Base-by-base conservation (phyloP, 2,113 vertebrate species). In the Pseudois nayaur region DNA sequence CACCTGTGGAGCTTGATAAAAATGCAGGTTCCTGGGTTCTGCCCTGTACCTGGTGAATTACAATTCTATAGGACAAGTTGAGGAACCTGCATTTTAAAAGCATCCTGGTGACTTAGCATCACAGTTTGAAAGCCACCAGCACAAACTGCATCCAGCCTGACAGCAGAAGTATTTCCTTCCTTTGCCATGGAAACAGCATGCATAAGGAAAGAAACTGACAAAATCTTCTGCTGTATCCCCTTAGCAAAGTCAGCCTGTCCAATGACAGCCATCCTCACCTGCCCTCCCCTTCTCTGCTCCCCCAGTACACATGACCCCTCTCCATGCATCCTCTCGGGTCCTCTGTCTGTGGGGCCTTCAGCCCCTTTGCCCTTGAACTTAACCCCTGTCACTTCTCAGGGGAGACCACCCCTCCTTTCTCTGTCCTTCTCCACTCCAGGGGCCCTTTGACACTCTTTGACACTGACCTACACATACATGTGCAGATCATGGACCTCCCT, bases 401-500 rank as follows among this genome's bases (percentile, higher is more conserved):
- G 59, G 25, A 14, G 29, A 55, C 3, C 4, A 78, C 1, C 23
- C 52, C 36, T 23, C 55, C 81, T 12, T 9, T 16, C 48, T 59
- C 83, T 36, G 9, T 25, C 23, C 60, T 40, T 60, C 59, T 29
- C 5, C 2, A 7, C 21, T 17, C 12, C 48, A 11, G 1, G 6
- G 43, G 7, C 12, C 16, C 12, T 23, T 19, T 29, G 62, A 33
- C n/a, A 6, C 19, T 14, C 54, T 21, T 27, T 45, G 88, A 88
- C 52, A 40, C 1, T 29, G 23, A 27, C 52, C 29, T 36, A 36
- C 33, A 31, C 48, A 45, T 14, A 11, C 3, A 12, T 3, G 0
- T 33, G 33, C 19, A 19, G n/a, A 13, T 6, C 27, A 8, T 1
- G 21, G 15, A 54, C n/a, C 10, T 10, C 71, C 21, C 36, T 0